Conservation (phyloP, 2,113 vertebrate species). For the Leptobrachium ailaonicum region DNA sequence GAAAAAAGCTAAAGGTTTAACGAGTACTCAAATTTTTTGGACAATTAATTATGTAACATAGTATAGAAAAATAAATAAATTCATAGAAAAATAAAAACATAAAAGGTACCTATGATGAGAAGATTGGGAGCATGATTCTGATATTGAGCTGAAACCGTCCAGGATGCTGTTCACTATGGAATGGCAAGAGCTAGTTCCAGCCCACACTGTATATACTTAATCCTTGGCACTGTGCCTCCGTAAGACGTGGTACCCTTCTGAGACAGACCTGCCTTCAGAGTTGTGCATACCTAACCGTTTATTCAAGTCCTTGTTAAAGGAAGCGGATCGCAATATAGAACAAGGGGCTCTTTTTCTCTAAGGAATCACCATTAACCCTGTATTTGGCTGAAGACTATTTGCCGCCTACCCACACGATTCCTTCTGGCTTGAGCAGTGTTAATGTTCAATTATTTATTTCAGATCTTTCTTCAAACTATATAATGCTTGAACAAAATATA, state of each 20-base stretch:
- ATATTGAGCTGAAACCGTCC: conserved; percentile 1
- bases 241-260: background rate
- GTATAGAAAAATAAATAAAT: too few species aligned
- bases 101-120: conserved; percentile 29
- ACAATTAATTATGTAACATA: too few species aligned
- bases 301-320: conserved; percentile 13
- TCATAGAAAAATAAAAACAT: background rate
- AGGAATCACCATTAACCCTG: conserved; percentile 10
- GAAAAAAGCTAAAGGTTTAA: too few species aligned
- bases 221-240: conserved; percentile 29
- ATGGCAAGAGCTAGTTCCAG: conserved; percentile 6
- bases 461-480: too few species aligned
- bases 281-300: conserved; percentile 20
- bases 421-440: too few species aligned
- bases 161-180: conserved; percentile 15
- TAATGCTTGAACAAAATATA: too few species aligned
- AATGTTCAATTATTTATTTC: too few species aligned
- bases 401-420: too few species aligned
- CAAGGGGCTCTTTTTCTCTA: conserved; percentile 19
- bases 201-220: conserved; percentile 19
- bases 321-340: conserved; percentile 23
- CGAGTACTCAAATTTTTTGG: too few species aligned
- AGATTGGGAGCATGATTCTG: conserved; percentile 18
- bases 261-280: conserved; percentile 36
- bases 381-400: background rate